These are phyloP conservation scores for Linurgus olivaceus DNA, from an alignment of 2,797 vertebrate genomes.

Conservation along the genomic window DNA sequence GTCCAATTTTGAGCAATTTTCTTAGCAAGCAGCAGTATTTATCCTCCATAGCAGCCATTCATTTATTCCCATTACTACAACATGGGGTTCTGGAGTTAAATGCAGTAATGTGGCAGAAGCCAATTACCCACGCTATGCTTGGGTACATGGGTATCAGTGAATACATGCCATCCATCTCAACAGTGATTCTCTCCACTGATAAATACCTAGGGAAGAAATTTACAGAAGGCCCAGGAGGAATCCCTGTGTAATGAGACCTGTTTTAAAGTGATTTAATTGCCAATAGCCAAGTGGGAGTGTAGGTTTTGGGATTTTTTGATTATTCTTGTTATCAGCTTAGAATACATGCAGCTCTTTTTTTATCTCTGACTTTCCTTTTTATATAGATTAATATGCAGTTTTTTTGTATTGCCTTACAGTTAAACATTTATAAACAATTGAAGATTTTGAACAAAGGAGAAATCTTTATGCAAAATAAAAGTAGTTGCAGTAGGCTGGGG, in stretches of 20 bases:
- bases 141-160: not conserved
- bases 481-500: not conserved
- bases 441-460: not conserved
- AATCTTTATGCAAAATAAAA: not conserved
- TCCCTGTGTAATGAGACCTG: not conserved
- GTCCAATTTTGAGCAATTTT: slow-evolving; percentile 50
- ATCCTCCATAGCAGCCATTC: slow-evolving; percentile 24
- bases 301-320: not conserved
- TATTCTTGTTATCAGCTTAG: not conserved
- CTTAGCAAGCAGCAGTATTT: slow-evolving; percentile 12
- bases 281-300: not conserved
- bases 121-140: slow-evolving; percentile 23
- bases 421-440: slow-evolving; percentile 34
- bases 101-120: slow-evolving; percentile 36
- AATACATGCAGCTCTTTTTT: not conserved
- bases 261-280: not conserved
- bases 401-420: not conserved
- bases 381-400: not conserved
- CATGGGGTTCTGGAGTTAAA: slow-evolving; percentile 23
- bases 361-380: not conserved
- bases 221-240: not conserved
- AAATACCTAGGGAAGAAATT: not conserved
- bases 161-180: not conserved
- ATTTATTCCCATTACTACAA: slow-evolving; percentile 47
- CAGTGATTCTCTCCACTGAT: not conserved